These are phyloP conservation scores for Capra hircus DNA, from an alignment of 2,113 vertebrate species.

Conservation along the genomic window DNA sequence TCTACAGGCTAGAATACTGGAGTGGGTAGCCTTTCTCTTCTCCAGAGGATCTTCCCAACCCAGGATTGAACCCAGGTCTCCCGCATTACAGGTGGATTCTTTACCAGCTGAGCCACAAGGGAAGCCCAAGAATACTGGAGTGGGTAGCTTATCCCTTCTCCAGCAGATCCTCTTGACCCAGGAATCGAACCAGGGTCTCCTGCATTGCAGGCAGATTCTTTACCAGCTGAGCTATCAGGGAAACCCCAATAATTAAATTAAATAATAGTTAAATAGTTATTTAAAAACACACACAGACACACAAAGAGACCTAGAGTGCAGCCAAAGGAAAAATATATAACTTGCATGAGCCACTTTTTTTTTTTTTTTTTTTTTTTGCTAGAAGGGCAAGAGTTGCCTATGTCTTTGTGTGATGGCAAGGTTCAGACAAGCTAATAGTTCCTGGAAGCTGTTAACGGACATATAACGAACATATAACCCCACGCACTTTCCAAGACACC, in stretches of 20 bases:
- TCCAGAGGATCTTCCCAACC: neutral
- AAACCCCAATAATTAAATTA: neutral
- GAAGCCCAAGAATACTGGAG: neutral
- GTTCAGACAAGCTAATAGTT: neutral
- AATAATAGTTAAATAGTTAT: neutral
- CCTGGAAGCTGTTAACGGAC: too few relatives aligned
- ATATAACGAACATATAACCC: rapidly evolving
- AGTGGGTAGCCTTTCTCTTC: neutral
- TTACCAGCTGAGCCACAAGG: neutral
- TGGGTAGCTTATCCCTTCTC: neutral
- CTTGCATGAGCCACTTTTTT: neutral
- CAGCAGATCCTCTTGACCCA: neutral
- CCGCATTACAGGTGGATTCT: neutral
- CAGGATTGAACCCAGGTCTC: neutral
- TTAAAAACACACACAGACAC: too few relatives aligned
- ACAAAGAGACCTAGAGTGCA: neutral
- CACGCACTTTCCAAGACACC: neutral
- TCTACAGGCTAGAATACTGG: neutral
- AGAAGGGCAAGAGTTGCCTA: neutral
- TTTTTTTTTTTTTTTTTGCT: neutral
- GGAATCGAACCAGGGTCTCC: neutral
- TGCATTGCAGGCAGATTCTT: neutral
- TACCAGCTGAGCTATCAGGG: neutral
- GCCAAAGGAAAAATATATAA: too few relatives aligned
- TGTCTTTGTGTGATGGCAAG: too few relatives aligned